phyloP scores from a whole-genome alignment of 92 coral and sea anemone species.

The Paramuricea clavata region DNA sequence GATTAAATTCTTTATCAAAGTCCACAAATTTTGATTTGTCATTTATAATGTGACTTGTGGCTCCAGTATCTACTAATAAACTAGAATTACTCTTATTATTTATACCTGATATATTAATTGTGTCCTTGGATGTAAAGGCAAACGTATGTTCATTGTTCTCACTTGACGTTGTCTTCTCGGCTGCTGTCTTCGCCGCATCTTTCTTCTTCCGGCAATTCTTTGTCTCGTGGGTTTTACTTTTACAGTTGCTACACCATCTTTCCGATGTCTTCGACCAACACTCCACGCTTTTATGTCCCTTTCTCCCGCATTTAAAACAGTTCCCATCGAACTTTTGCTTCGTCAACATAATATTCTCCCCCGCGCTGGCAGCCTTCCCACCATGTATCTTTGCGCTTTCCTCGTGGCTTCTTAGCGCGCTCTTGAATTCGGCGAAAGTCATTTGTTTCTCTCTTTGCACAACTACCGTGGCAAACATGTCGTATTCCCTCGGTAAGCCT shows the following conservation, averaged over 20 bases:
- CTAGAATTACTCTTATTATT: not conserved
- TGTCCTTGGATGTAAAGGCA: conserved; percentile 49
- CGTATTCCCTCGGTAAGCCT: conserved; percentile 56
- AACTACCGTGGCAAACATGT: conserved; percentile 55
- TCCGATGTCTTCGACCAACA: conserved; percentile 25
- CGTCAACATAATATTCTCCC: not conserved
- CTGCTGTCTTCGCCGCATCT: conserved; percentile 48
- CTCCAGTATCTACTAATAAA: conserved; percentile 14
- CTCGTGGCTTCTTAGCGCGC: conserved; percentile 49
- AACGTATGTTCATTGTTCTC: conserved; percentile 25
- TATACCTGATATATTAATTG: conserved; percentile 23
- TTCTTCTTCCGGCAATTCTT: conserved; percentile 33
- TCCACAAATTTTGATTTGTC: conserved; percentile 33
- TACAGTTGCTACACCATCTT: not conserved
- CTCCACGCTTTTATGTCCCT: conserved; percentile 39
- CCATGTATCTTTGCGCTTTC: conserved; percentile 14
- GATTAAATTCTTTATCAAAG: conserved; percentile 24
- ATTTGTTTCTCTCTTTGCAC: conserved; percentile 45
- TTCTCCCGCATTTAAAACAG: conserved; percentile 23
- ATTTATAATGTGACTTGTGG: conserved; percentile 46
- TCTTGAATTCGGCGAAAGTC: conserved; percentile 56
- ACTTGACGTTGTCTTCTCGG: conserved; percentile 19
- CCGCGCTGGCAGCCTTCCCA: not conserved
- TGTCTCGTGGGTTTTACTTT: conserved; percentile 1
- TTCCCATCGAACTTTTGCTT: conserved; percentile 9